Evolutionary conservation across 2,888 invertebrate genomes (phyloP).

Genomic region (Eupithecia dodoneata): DNA sequence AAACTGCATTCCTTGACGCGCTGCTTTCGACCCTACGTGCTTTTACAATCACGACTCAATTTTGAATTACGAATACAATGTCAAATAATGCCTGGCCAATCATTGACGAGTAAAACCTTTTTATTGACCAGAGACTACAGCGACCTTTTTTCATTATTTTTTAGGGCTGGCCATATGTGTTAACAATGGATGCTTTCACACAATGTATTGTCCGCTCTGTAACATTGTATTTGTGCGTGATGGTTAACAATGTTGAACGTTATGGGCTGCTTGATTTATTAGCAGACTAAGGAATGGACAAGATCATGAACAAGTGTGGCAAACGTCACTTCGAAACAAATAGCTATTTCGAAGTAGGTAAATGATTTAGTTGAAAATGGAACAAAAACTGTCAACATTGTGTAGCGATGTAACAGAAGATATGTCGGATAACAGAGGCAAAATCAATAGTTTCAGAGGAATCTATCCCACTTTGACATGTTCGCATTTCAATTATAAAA

Average conservation of each 20-base stretch:
- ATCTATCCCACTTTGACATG: too few relatives aligned
- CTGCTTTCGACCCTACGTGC: constrained; percentile 21
- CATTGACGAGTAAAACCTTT: constrained; percentile 9
- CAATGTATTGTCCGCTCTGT: constrained; percentile 19
- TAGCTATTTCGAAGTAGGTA: background rate
- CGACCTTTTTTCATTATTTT: constrained; percentile 8
- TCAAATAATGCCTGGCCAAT: background rate
- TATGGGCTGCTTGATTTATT: constrained; percentile 18
- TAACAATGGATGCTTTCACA: constrained; percentile 24
- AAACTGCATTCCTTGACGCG: constrained; percentile 30
- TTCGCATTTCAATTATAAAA: too few relatives aligned
- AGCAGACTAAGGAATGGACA: background rate
- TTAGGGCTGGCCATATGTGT: constrained; percentile 15
- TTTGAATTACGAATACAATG: constrained; percentile 1
- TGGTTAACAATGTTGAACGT: constrained; percentile 13
- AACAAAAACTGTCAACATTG: background rate
- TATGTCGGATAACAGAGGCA: too few relatives aligned
- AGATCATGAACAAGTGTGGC: constrained; percentile 15
- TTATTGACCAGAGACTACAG: constrained; percentile 13
- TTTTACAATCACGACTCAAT: constrained; percentile 12
- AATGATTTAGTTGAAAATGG: background rate
- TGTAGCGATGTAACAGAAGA: background rate
- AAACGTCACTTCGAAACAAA: background rate
- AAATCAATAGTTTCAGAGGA: too few relatives aligned
- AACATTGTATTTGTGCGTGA: constrained; percentile 17